Evolutionary conservation across 2,888 invertebrate species (phyloP).

Genomic region (Drosophila bunnanda): DNA sequence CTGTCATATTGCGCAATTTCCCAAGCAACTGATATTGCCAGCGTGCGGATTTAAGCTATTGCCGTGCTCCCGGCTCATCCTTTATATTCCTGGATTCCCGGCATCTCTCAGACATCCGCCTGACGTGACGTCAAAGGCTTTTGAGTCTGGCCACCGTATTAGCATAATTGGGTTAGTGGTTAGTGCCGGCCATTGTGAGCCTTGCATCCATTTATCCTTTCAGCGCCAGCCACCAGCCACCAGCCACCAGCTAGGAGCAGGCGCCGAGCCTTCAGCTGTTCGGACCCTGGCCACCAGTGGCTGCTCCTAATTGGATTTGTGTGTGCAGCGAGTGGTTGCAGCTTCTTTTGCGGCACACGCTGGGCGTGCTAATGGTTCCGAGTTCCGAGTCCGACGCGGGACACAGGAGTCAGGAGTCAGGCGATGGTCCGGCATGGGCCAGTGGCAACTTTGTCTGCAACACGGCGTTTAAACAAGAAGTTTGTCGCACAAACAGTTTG

Average conservation of each 20-base stretch:
- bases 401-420: conserved; percentile 6
- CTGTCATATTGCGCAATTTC: conserved; percentile 60
- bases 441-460: conserved; percentile 31
- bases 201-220: conserved; percentile 36
- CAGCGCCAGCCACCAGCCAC: conserved; percentile 2
- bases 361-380: conserved; percentile 40
- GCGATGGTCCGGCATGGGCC: neutral
- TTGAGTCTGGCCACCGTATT: conserved; percentile 48
- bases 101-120: conserved; percentile 8
- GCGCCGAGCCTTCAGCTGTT: conserved; percentile 22
- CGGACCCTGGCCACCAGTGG: conserved; percentile 22
- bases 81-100: conserved; percentile 13
- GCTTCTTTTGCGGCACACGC: conserved; percentile 50
- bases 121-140: conserved; percentile 65
- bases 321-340: conserved; percentile 29
- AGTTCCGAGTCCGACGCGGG: neutral
- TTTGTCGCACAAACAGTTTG: conserved; percentile 39
- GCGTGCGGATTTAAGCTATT: conserved; percentile 8
- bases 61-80: conserved; percentile 11
- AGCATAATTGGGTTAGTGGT: conserved; percentile 77
- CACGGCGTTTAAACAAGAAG: conserved; percentile 11
- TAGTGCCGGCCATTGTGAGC: conserved; percentile 40
- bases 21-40: conserved; percentile 49
- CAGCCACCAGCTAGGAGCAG: neutral
- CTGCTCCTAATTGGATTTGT: conserved; percentile 54